Conservation (phyloP, 2,888 invertebrate genomes). For the Anarsia innoxiella region DNA sequence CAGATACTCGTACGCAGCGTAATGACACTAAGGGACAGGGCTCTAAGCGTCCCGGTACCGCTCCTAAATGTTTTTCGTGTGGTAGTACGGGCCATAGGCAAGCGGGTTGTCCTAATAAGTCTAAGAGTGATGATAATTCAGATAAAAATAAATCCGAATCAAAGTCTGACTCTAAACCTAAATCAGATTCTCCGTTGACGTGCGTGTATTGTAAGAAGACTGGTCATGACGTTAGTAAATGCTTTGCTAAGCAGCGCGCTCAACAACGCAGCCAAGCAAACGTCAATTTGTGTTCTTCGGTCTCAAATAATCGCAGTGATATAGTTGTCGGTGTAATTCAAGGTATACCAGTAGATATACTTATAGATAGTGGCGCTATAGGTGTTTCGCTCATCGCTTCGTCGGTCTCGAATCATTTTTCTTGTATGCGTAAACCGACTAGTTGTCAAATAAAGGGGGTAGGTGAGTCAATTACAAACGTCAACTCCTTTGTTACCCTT, state of each 20-base stretch:
- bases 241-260: background rate
- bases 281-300: background rate
- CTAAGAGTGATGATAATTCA: background rate
- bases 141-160: background rate
- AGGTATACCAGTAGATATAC: conserved; percentile 7
- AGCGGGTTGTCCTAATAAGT: background rate
- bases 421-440: background rate
- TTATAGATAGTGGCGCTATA: conserved; percentile 9
- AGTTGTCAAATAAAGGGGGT: conserved; percentile 13
- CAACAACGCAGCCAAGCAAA: background rate
- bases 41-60: too few species aligned
- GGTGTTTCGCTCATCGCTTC: conserved; percentile 7
- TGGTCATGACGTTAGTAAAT: background rate
- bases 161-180: too few species aligned
- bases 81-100: too few species aligned
- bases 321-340: background rate
- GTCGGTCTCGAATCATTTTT: background rate
- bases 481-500: conserved; percentile 12
- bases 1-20: background rate
- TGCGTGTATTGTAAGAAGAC: conserved; percentile 1
- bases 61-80: too few species aligned
- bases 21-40: background rate
- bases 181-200: too few species aligned
- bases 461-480: conserved; percentile 9
- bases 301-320: background rate